Conservation (phyloP, 2,888 invertebrate genomes). For the Sinhomidia bicolor region DNA sequence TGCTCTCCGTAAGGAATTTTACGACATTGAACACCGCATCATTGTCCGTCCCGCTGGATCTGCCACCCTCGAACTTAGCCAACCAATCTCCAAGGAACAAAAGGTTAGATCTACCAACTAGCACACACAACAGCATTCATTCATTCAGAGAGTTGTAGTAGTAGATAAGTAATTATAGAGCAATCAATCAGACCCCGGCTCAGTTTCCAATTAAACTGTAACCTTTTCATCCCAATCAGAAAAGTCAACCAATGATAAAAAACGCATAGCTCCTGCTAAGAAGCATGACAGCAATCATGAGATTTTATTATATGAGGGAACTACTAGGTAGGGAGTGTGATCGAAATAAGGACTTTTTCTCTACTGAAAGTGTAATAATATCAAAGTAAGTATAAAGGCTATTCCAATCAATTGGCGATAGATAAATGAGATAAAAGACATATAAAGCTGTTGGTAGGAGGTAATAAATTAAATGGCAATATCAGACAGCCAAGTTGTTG, state of each 20-base stretch:
- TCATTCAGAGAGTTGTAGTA: background rate
- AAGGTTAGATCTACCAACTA: constrained; percentile 79
- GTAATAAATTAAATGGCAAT: constrained; percentile 46
- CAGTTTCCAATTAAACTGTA: background rate
- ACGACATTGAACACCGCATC: constrained; percentile 85
- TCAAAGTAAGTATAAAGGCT: constrained; percentile 34
- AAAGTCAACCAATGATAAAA: background rate
- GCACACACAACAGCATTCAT: background rate
- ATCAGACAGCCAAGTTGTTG: background rate
- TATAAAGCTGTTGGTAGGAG: constrained; percentile 23
- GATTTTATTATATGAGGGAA: background rate
- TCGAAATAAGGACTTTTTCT: constrained; percentile 19
- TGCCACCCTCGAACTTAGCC: constrained; percentile 85
- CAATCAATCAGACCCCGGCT: constrained; percentile 32
- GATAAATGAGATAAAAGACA: constrained; percentile 31
- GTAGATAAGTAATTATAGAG: constrained; percentile 11
- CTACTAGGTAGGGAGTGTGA: background rate
- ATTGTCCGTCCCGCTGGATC: constrained; percentile 85
- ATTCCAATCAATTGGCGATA: constrained; percentile 46
- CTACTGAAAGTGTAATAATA: background rate
- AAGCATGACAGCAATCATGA: constrained; percentile 9
- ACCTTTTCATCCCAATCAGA: background rate
- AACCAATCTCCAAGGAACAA: constrained; percentile 84
- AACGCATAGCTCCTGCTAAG: constrained; percentile 6
- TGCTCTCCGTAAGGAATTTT: constrained; percentile 86